Evolutionary conservation across 2,113 vertebrate genomes (phyloP).

Genomic region (Raja brachyura): DNA sequence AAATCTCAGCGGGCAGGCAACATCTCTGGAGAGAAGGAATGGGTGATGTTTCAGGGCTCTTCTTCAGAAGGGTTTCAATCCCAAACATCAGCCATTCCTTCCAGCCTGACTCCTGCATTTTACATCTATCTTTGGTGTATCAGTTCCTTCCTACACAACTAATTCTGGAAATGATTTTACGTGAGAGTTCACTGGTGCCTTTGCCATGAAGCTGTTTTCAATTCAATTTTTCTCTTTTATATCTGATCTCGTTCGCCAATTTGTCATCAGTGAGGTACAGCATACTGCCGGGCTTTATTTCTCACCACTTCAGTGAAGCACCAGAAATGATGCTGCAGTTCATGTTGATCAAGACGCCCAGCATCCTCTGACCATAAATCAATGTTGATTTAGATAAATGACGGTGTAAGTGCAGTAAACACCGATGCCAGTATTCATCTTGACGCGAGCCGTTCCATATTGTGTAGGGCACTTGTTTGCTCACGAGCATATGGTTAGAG

Average conservation of each 20-base stretch:
- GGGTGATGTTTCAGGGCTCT: no score
- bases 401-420: slow-evolving; percentile 1
- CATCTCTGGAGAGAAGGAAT: no score
- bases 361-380: not conserved
- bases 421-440: slow-evolving; percentile 30
- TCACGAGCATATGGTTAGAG: slow-evolving; percentile 1
- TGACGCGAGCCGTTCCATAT: slow-evolving; percentile 22
- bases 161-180: not conserved
- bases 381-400: slow-evolving; percentile 30
- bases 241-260: not conserved
- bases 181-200: not conserved
- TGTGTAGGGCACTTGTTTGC: slow-evolving; percentile 4
- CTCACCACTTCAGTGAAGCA: not conserved
- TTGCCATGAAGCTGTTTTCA: not conserved
- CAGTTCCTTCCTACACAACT: no score
- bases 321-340: not conserved
- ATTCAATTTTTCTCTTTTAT: not conserved
- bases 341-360: not conserved
- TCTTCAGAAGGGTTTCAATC: no score
- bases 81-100: no score
- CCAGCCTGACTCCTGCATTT: no score
- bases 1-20: no score
- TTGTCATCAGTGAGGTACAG: not conserved
- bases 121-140: no score
- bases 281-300: not conserved